These are phyloP conservation scores for Chrysochloris asiatica DNA, from an alignment of 2,113 vertebrate species.

Conservation along the genomic window DNA sequence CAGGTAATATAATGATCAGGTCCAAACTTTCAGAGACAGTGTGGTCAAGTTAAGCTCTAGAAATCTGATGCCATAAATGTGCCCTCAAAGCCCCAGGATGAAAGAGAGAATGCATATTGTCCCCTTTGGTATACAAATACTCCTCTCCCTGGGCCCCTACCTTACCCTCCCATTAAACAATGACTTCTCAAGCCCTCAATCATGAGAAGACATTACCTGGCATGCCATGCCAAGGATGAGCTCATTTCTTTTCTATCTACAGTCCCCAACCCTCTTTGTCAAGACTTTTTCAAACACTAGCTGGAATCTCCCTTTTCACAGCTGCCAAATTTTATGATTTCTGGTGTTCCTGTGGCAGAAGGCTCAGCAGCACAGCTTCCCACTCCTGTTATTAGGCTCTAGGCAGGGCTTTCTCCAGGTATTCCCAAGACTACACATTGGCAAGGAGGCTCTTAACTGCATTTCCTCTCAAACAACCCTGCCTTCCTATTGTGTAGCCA, in stretches of 20 bases:
- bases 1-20: background rate
- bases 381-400: background rate
- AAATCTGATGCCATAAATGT: background rate
- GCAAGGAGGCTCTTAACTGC: rapidly evolving
- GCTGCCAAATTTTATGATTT: background rate
- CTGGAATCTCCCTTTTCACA: background rate
- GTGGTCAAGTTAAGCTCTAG: background rate
- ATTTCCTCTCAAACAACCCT: background rate
- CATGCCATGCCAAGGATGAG: background rate
- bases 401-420: background rate
- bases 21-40: background rate
- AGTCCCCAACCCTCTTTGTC: background rate
- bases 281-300: background rate
- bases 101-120: background rate
- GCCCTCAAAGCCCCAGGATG: background rate
- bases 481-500: background rate
- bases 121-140: background rate
- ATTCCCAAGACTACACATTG: background rate
- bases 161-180: background rate
- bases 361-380: background rate
- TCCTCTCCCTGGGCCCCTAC: too few species aligned
- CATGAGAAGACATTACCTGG: background rate
- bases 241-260: background rate
- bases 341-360: background rate
- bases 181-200: background rate